Conservation (phyloP, 1,140 invertebrate genomes). For the Tachypleus tridentatus region DNA sequence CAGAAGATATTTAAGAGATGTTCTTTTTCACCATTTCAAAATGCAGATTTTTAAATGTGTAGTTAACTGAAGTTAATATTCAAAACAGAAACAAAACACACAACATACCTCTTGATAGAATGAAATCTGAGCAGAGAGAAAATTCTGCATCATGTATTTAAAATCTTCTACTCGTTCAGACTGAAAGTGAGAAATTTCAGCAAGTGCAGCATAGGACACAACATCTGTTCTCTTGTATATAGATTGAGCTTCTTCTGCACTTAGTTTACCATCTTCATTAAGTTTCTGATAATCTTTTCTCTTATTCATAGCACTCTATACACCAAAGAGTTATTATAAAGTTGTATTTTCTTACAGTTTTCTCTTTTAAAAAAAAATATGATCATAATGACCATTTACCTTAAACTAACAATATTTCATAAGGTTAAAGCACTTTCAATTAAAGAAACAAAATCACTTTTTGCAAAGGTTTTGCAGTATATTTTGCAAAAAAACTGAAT, state of each 20-base stretch:
- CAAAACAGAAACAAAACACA: too few relatives aligned
- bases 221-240: constrained; percentile 72
- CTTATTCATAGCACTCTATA: constrained; percentile 68
- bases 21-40: too few relatives aligned
- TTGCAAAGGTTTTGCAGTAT: background rate
- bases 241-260: constrained; percentile 58
- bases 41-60: too few relatives aligned
- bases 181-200: constrained; percentile 90
- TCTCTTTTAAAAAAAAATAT: too few relatives aligned
- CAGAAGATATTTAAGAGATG: too few relatives aligned
- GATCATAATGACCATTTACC: too few relatives aligned
- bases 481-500: background rate
- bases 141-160: constrained; percentile 69
- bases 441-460: background rate
- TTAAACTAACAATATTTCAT: background rate
- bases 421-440: background rate
- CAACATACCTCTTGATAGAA: constrained; percentile 66
- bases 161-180: constrained; percentile 72
- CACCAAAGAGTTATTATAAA: constrained; percentile 16
- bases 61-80: too few relatives aligned
- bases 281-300: constrained; percentile 74
- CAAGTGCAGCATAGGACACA: constrained; percentile 79
- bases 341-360: background rate
- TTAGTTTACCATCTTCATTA: constrained; percentile 68
- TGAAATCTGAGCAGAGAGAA: constrained; percentile 72